A percentile compares a stretch with the other conserved stretches of the same genome.
Conservation (phyloP, 2,113 vertebrate genomes). For the Nesogale talazaci region DNA sequence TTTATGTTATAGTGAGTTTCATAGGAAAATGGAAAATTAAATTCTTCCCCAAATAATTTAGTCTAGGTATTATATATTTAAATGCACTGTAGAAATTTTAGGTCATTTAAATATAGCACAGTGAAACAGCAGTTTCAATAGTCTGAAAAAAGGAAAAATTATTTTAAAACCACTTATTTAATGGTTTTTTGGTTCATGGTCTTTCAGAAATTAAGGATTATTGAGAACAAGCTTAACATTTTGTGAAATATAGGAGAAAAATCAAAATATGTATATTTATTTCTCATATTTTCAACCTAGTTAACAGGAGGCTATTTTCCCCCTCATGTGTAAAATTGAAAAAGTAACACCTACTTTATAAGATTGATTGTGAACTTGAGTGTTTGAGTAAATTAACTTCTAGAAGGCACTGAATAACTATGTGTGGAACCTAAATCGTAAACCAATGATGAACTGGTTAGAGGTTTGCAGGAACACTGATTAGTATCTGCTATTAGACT, state of each 20-base stretch:
- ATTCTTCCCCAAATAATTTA: constrained; percentile 36
- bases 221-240: neutral
- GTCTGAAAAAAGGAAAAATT: neutral
- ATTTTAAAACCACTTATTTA: neutral
- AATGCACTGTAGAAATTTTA: neutral
- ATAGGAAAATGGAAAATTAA: neutral
- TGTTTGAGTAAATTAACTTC: constrained; percentile 5
- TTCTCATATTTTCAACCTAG: neutral
- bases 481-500: neutral
- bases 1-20: neutral
- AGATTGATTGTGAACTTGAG: neutral
- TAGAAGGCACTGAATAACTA: neutral
- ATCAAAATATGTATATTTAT: neutral
- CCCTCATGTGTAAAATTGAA: neutral
- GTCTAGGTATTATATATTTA: neutral
- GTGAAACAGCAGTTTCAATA: neutral
- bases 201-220: neutral
- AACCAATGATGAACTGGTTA: neutral
- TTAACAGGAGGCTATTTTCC: neutral
- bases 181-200: neutral
- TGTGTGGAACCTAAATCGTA: neutral
- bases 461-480: neutral
- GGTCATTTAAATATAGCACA: constrained; percentile 22
- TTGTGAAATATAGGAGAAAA: neutral
- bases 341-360: neutral